phyloP scores from a whole-genome alignment of 2,797 vertebrate genomes.

The Molossus alvarezi region DNA sequence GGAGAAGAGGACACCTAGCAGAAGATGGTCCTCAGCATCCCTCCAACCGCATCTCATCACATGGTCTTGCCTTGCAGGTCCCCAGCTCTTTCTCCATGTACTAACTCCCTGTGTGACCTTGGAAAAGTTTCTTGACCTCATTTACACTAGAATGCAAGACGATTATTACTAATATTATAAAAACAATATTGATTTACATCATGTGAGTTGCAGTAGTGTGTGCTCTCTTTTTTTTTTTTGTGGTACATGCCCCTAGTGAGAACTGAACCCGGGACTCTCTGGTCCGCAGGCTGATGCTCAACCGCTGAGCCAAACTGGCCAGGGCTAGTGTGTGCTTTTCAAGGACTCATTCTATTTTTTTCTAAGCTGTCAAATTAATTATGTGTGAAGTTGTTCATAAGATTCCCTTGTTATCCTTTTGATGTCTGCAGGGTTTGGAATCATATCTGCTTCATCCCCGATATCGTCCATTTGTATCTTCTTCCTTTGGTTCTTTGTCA shows the following conservation, averaged over 20 bases:
- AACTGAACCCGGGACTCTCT: no score
- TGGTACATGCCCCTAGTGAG: no score
- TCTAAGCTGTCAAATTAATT: not conserved
- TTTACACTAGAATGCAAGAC: not conserved
- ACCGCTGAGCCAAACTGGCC: no score
- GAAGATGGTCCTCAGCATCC: not conserved
- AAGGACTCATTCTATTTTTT: no score
- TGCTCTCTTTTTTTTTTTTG: not conserved
- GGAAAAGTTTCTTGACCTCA: not conserved
- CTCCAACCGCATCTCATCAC: no score
- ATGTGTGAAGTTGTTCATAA: not conserved
- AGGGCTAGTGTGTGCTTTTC: not conserved
- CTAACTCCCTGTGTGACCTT: not conserved
- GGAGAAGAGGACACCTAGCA: not conserved
- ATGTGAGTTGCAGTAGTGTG: not conserved
- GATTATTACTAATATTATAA: not conserved
- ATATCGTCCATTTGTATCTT: not conserved
- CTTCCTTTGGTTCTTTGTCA: slow-evolving; percentile 16
- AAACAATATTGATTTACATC: not conserved
- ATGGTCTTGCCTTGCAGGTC: not conserved
- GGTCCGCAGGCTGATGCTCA: no score
- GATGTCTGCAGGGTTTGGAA: not conserved
- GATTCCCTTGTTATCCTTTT: not conserved
- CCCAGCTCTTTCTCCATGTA: not conserved
- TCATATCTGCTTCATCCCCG: not conserved